Percentiles rank a stretch among this genome's conserved stretches.
Conservation (phyloP, 2,888 invertebrate species). For the Heliconius erato region DNA sequence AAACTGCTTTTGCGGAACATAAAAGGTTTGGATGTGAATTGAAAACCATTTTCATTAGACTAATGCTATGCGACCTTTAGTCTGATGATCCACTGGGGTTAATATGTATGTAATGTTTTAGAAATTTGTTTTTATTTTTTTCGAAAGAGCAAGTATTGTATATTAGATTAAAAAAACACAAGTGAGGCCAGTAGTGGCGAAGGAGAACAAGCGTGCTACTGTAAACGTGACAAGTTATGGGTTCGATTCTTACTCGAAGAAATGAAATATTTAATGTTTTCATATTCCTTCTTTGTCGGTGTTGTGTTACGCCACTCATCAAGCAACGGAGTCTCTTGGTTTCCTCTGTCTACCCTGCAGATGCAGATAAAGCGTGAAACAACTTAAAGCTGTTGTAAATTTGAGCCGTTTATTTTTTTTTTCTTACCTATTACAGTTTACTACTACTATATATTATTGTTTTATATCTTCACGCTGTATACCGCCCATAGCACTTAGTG, state of each 20-base stretch:
- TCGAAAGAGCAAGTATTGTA: too few species aligned
- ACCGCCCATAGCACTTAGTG: too few species aligned
- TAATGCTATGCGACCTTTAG: constrained; percentile 60
- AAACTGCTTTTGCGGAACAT: constrained; percentile 58
- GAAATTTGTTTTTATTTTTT: not conserved
- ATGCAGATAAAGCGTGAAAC: too few species aligned
- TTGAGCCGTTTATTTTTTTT: too few species aligned
- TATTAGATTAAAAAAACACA: not conserved
- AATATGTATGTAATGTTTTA: not conserved
- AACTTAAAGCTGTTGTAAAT: too few species aligned
- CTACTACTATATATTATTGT: too few species aligned
- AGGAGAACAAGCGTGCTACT: too few species aligned
- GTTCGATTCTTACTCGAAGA: not conserved
- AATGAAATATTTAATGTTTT: not conserved
- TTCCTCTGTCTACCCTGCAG: too few species aligned
- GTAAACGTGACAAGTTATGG: too few species aligned
- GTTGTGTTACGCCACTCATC: not conserved
- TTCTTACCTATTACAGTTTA: too few species aligned
- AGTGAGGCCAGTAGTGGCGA: not conserved
- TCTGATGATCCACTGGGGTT: constrained; percentile 6
- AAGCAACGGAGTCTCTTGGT: not conserved
- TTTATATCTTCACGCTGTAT: too few species aligned
- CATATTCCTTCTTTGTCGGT: too few species aligned
- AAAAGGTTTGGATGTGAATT: constrained; percentile 56
- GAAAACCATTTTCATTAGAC: constrained; percentile 66